phyloP scores from a whole-genome alignment of 37 sponge, comb jelly and placozoan genomes.

The Chondrosia reniformis region DNA sequence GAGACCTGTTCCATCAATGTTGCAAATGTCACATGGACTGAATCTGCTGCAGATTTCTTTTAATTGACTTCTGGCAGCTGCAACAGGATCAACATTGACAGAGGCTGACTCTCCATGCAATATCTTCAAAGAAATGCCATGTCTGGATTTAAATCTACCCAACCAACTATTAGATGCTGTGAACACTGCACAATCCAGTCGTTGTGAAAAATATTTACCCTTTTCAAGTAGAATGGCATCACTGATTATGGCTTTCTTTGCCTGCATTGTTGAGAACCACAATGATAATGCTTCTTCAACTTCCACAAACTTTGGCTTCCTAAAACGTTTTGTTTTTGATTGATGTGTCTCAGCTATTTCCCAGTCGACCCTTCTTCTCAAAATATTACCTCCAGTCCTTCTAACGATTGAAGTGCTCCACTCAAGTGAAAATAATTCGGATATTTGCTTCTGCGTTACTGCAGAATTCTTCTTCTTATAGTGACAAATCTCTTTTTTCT shows the following conservation, averaged over 20 bases:
- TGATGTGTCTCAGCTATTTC: not conserved
- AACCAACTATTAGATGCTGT: slow-evolving; percentile 1
- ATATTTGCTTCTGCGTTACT: no score
- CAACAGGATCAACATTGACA: not conserved
- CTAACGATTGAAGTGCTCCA: no score
- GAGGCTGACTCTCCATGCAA: slow-evolving; percentile 10
- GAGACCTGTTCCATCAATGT: slow-evolving; percentile 2
- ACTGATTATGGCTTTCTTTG: slow-evolving; percentile 1
- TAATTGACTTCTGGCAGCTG: not conserved
- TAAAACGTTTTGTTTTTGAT: not conserved
- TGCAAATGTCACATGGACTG: not conserved
- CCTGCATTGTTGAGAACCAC: slow-evolving; percentile 19
- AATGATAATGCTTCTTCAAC: not conserved
- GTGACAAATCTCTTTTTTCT: no score
- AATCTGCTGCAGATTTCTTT: not conserved
- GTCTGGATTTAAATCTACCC: slow-evolving; percentile 8
- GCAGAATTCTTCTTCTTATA: no score
- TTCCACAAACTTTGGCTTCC: slow-evolving; percentile 4
- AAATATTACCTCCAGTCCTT: not conserved
- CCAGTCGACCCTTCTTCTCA: not conserved
- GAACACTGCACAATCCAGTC: not conserved
- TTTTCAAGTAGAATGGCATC: slow-evolving; percentile 1
- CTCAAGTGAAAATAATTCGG: no score
- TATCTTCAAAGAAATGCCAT: slow-evolving; percentile 10
- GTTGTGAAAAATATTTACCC: not conserved